A percentile compares a stretch with the other conserved stretches of the same genome.
Conservation (phyloP, 2,797 vertebrate genomes). For the Orientallactaga sibirica region DNA sequence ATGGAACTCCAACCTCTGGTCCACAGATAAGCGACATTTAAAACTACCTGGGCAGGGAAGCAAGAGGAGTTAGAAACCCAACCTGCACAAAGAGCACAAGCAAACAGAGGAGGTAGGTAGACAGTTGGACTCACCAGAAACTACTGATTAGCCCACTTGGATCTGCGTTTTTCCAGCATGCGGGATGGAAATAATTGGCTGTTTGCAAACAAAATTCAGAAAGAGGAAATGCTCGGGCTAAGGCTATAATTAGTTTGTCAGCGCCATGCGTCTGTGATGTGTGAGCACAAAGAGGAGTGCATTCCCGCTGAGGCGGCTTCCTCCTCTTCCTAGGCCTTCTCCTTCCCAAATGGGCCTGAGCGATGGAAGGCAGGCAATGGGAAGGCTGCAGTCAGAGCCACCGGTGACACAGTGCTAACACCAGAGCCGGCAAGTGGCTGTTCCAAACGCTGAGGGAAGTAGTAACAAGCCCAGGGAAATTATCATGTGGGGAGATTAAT, state of each 20-base stretch:
- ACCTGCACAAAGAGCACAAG: not conserved
- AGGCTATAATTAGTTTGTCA: slow-evolving; percentile 78
- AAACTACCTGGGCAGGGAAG: not conserved
- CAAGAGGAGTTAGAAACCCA: not conserved
- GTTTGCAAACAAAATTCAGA: slow-evolving; percentile 80
- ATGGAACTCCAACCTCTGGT: not conserved
- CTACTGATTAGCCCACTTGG: slow-evolving; percentile 32
- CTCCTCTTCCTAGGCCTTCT: not conserved
- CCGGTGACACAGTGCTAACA: not conserved
- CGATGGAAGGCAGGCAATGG: not conserved
- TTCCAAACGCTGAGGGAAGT: slow-evolving; percentile 43
- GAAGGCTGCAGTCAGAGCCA: not conserved
- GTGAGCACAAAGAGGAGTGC: slow-evolving; percentile 49
- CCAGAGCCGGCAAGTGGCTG: not conserved
- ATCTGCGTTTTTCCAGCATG: slow-evolving; percentile 63
- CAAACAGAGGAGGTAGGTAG: too few species aligned
- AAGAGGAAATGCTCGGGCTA: slow-evolving; percentile 68
- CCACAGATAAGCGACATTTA: not conserved
- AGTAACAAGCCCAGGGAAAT: slow-evolving; percentile 62
- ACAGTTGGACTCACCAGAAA: slow-evolving; percentile 5
- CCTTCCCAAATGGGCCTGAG: slow-evolving; percentile 25
- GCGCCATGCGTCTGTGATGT: not conserved
- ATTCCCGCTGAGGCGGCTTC: slow-evolving; percentile 39
- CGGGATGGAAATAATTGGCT: slow-evolving; percentile 75
- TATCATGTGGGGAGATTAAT: slow-evolving; percentile 17